Evolutionary conservation across 2,113 vertebrate genomes (phyloP).

Genomic region (Stegostoma tigrinum): DNA sequence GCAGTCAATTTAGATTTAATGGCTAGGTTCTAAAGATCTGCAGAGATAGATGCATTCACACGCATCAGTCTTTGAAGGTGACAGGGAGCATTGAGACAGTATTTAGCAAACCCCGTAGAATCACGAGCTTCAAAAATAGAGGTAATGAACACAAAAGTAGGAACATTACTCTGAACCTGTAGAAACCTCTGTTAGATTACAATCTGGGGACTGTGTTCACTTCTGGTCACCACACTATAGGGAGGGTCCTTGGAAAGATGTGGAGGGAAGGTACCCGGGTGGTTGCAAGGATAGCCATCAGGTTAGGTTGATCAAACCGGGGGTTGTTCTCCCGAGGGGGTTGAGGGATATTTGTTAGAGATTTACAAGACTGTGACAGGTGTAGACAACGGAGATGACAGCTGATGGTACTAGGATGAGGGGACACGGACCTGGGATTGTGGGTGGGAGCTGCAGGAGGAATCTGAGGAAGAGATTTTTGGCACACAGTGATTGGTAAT

Average conservation of each 20-base stretch:
- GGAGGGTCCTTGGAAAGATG: not conserved
- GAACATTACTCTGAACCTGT: not conserved
- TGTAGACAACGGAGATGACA: not conserved
- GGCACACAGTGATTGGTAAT: no score
- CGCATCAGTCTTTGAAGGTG: not conserved
- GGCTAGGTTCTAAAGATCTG: not conserved
- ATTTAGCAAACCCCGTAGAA: not conserved
- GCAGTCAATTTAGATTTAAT: not conserved
- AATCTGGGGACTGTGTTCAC: not conserved
- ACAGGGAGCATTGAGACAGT: not conserved
- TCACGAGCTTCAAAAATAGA: not conserved
- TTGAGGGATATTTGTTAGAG: not conserved
- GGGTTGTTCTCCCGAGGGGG: not conserved
- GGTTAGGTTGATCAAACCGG: not conserved
- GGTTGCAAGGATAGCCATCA: not conserved
- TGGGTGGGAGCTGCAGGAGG: no score
- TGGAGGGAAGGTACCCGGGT: not conserved
- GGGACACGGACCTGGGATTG: no score
- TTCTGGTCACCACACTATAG: not conserved
- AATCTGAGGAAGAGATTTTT: no score
- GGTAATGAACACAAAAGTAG: not conserved
- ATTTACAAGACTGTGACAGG: not conserved
- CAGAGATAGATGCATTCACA: not conserved
- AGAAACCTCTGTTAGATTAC: not conserved
- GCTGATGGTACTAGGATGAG: not conserved